Conservation (phyloP, 2,797 vertebrate species). For the Benthosema pterotum region DNA sequence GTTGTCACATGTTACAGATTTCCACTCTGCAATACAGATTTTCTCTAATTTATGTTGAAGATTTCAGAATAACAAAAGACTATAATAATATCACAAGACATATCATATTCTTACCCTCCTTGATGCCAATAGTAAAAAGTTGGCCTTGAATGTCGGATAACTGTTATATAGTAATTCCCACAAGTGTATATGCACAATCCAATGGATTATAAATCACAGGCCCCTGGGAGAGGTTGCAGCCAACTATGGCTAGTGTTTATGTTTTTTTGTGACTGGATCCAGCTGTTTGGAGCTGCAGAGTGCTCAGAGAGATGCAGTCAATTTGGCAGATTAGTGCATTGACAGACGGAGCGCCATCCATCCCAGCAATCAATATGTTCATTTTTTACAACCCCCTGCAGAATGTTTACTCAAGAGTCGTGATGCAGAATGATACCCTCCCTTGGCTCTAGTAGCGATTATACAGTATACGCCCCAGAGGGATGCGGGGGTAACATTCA, state of each 20-base stretch:
- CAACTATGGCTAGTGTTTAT: conserved; percentile 70
- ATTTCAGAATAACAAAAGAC: too few species aligned
- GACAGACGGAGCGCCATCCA: conserved; percentile 63
- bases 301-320: conserved; percentile 60
- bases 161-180: conserved; percentile 65
- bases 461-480: conserved; percentile 14
- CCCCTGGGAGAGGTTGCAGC: conserved; percentile 60
- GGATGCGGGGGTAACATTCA: background rate
- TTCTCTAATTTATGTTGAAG: too few species aligned
- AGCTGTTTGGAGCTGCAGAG: conserved; percentile 63
- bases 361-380: conserved; percentile 69
- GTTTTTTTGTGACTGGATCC: conserved; percentile 71
- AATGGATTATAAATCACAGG: conserved; percentile 73
- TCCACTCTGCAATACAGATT: background rate
- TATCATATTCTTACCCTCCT: background rate
- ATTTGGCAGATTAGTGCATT: conserved; percentile 76
- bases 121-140: conserved; percentile 4
- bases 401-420: conserved; percentile 52
- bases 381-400: conserved; percentile 53
- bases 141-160: conserved; percentile 41
- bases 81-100: too few species aligned
- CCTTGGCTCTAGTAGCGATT: conserved; percentile 19
- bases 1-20: conserved; percentile 26
- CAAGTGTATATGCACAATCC: conserved; percentile 56
- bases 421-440: conserved; percentile 20